Percentiles rank a stretch among this genome's conserved stretches.
Evolutionary conservation across 2,113 vertebrate genomes (phyloP).

Genomic region (Callithrix jacchus): DNA sequence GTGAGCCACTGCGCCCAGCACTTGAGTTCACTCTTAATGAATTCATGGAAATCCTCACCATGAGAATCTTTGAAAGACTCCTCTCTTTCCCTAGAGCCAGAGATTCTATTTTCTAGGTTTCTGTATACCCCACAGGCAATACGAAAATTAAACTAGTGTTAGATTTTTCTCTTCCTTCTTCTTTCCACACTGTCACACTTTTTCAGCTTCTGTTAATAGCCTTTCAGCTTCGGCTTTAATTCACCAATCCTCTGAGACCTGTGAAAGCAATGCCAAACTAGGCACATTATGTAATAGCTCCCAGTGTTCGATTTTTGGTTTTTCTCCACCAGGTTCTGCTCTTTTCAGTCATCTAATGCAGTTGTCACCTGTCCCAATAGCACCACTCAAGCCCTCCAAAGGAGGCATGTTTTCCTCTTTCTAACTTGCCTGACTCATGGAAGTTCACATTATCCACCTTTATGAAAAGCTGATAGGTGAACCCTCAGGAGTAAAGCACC

Average conservation of each 20-base stretch:
- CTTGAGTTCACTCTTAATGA: not conserved
- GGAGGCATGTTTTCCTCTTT: not conserved
- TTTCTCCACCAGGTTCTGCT: not conserved
- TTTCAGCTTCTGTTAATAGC: slow-evolving; percentile 39
- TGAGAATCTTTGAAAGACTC: not conserved
- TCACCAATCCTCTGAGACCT: not conserved
- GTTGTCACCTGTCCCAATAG: not conserved
- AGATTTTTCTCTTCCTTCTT: not conserved
- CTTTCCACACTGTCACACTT: not conserved
- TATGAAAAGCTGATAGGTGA: not conserved
- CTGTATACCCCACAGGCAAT: not conserved
- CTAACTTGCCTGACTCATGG: not conserved
- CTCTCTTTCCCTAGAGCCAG: not conserved
- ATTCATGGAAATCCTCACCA: not conserved
- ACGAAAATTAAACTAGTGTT: not conserved
- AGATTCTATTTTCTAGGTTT: not conserved
- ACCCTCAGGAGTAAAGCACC: not conserved
- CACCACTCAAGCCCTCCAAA: not conserved
- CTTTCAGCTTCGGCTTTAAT: not conserved
- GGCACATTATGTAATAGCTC: not conserved
- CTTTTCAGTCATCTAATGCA: not conserved
- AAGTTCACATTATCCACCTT: not conserved
- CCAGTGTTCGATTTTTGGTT: not conserved
- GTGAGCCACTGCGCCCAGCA: no score
- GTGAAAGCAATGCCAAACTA: not conserved